Conservation (phyloP, 1,140 invertebrate species). For the Teleopsis dalmanni region DNA sequence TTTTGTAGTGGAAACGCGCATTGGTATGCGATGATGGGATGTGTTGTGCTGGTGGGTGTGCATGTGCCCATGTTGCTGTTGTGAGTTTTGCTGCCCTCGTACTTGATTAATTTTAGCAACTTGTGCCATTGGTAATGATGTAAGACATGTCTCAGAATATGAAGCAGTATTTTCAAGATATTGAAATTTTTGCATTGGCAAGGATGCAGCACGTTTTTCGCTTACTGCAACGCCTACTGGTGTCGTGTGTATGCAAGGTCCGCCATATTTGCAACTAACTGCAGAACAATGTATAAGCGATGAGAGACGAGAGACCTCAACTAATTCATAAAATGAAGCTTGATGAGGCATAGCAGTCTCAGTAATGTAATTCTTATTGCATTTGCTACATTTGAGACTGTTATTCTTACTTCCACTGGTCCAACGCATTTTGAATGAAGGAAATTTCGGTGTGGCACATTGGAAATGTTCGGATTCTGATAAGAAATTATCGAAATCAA, state of each 20-base stretch:
- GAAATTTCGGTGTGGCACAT: slow-evolving; percentile 33
- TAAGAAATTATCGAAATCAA: slow-evolving; percentile 35
- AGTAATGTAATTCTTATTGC: slow-evolving; percentile 14
- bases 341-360: slow-evolving; percentile 32
- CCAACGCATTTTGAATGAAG: slow-evolving; percentile 28
- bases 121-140: slow-evolving; percentile 11
- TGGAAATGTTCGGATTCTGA: slow-evolving; percentile 41
- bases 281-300: slow-evolving; percentile 31
- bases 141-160: slow-evolving; percentile 27
- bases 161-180: slow-evolving; percentile 27
- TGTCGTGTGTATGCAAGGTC: slow-evolving; percentile 21
- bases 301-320: slow-evolving; percentile 36
- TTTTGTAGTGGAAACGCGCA: slow-evolving; percentile 56
- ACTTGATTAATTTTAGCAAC: background rate
- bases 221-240: background rate
- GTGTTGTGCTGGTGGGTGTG: slow-evolving; percentile 16
- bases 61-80: slow-evolving; percentile 15
- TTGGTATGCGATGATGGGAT: slow-evolving; percentile 30
- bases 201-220: slow-evolving; percentile 11
- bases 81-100: slow-evolving; percentile 7
- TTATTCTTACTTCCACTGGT: slow-evolving; percentile 1
- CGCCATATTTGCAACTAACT: slow-evolving; percentile 31
- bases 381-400: slow-evolving; percentile 17
- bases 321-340: slow-evolving; percentile 36
- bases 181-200: slow-evolving; percentile 19